Base-by-base conservation (phyloP, 2,797 vertebrate genomes). In the Lepilemur septentrionalis region DNA sequence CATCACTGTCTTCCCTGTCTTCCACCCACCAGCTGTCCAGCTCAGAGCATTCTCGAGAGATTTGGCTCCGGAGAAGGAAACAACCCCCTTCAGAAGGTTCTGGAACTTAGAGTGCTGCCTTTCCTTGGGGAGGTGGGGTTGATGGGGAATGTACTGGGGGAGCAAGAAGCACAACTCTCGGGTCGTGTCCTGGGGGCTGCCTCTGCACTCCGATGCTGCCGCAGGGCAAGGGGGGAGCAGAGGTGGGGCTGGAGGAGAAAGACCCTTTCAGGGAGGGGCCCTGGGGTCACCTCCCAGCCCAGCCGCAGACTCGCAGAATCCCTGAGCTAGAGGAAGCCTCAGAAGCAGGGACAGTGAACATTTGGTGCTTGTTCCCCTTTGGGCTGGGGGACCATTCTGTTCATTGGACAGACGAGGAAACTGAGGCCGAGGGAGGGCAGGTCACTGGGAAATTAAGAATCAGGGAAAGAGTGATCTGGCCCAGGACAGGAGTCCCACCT, bases 121-220 rank as follows among this genome's bases (percentile, higher is more conserved):
- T 25, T 57, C 46, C 20, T 30, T 1, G 55, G 61, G 92, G 55
- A 10, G 2, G 1, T n/a, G 20, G 1, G 0, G 7, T 9, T 1
- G 52, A 75, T 7, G 1, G 1, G 4, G 43, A 18, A 7, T 0
- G 4, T 17, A 15, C 1, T 0, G 0, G n/a, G 10, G 32, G 32
- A 70, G 70, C 15, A 15, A 52, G 17, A 87, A 43, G 17, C 4
- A 32, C 61, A 85, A 43, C 14, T 17, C 20, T 2, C 18, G 43
- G 50, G 25, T 32, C 4, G 8, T 3, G 22, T 69, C 67, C 41
- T 46, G 20, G 20, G 83, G 17, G 50, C 63, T 7, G 0, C 15
- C 18, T 22, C 63, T 43, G 57, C 3, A 22, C 23, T 20, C 57
- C 0, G 0, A 12, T 1, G 4, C 43, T 23, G 7, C 32, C 3